Base-by-base conservation (phyloP, 2,888 invertebrate species). In the Cataglyphis albicans region DNA sequence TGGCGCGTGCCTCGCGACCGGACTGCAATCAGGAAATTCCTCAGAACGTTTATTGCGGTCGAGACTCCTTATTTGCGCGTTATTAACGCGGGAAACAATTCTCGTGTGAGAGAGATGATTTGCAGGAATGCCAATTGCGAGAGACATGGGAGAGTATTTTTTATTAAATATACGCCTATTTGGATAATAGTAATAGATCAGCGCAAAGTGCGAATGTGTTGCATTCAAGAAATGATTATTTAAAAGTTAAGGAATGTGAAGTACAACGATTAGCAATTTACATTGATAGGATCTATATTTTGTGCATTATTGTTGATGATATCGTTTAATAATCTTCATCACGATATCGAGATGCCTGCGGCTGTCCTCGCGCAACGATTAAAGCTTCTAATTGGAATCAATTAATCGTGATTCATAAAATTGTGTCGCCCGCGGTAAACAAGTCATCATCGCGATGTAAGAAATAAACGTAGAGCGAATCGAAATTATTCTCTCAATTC, bases 11-110 rank as follows among this genome's bases (percentile, higher is more conserved):
- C 81, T 76, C 76, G 81, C 82, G 83, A 75, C 70, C 15, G 82
- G 85, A 85, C 73, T 91, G 90, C 86, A 93, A 94, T 93, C 92
- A 93, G 93, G 92, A 93, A 93, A 94, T 94, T 93, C 94, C 93
- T n/a, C 29, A 25, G 73, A 29, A 78, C 55, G n/a, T 5, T 87
- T 89, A 89, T 89, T 87, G 83, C 82, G 63, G 44, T 35, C 52
- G 74, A 15, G 68, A 68, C 80, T 85, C 72, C 80, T 87, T 84
- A 81, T 81, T 81, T 61, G 25, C 29, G 70, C n/a, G 12, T 65
- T 72, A 70, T 83, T 85, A 81, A 84, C 35, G 21, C 41, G 41
- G 35, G 21, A 57, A 81, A 85, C 72, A 57, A 81, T 44, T 68
- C 52, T 52, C 76, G 29, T 52, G 67, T 32, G 82, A 41, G 9